Evolutionary conservation across 1,140 invertebrate genomes (phyloP).

Genomic region (Drosophila bipectinata): DNA sequence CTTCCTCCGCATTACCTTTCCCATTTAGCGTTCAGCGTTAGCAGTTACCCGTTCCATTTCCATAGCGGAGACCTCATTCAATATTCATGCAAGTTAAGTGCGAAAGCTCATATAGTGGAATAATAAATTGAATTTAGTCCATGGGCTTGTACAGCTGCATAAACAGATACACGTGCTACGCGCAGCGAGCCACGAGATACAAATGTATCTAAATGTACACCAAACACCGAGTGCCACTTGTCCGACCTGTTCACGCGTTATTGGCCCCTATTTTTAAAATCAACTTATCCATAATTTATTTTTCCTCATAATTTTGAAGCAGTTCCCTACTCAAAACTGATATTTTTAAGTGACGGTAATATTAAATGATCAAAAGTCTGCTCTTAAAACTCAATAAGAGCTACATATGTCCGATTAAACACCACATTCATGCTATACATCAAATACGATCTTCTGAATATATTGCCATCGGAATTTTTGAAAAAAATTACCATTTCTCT

Average conservation of each 20-base stretch:
- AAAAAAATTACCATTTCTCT: no score
- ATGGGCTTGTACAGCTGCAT: constrained; percentile 60
- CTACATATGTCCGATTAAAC: no score
- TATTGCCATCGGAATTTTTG: no score
- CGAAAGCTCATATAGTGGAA: constrained; percentile 78
- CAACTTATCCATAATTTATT: no score
- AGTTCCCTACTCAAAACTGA: no score
- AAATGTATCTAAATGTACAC: constrained; percentile 48
- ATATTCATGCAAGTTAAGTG: constrained; percentile 80
- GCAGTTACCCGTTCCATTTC: constrained; percentile 18
- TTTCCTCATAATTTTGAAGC: no score
- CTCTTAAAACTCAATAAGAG: no score
- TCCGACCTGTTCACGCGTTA: constrained; percentile 6
- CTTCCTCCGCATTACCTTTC: constrained; percentile 13
- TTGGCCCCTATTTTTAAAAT: background rate
- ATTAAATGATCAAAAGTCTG: no score
- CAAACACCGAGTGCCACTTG: constrained; percentile 1
- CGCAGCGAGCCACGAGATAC: constrained; percentile 23
- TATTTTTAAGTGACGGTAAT: no score
- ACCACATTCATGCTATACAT: no score
- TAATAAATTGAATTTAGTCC: constrained; percentile 75
- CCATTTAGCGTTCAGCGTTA: constrained; percentile 9
- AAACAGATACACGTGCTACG: constrained; percentile 57
- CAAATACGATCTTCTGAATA: no score
- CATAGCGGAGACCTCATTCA: constrained; percentile 55